Conservation (phyloP, 2,888 invertebrate species). For the Tetrapedia diversipes region DNA sequence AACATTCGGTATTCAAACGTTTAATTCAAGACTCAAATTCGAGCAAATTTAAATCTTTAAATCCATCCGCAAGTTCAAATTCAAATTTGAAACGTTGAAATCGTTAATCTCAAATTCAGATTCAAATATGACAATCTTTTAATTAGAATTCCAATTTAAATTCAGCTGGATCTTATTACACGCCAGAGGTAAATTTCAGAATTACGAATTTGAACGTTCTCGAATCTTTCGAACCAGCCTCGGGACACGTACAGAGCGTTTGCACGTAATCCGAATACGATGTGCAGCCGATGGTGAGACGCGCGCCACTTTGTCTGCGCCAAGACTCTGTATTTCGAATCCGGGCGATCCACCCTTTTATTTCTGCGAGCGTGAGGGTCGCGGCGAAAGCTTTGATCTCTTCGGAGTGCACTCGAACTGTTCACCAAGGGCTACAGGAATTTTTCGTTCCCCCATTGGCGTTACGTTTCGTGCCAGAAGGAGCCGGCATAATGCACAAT, state of each 20-base stretch:
- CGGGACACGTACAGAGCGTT: neutral
- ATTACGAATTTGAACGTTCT: neutral
- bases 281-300: too few relatives aligned
- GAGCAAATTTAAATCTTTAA: neutral
- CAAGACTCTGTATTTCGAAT: neutral
- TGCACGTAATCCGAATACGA: neutral
- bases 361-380: conserved; percentile 29
- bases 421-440: conserved; percentile 39
- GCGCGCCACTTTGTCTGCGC: neutral
- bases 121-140: neutral
- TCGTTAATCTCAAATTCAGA: neutral
- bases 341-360: conserved; percentile 27
- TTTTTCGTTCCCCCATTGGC: conserved; percentile 51
- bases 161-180: too few relatives aligned
- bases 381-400: conserved; percentile 57
- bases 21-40: neutral
- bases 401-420: conserved; percentile 44
- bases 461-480: conserved; percentile 24
- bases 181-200: too few relatives aligned
- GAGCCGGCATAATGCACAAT: conserved; percentile 57
- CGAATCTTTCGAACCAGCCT: neutral
- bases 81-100: too few relatives aligned
- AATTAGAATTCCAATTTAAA: neutral
- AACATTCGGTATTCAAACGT: too few relatives aligned
- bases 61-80: neutral